These are phyloP conservation scores for Onychostoma macrolepis DNA, from an alignment of 2,113 vertebrate genomes.

Conservation along the genomic window DNA sequence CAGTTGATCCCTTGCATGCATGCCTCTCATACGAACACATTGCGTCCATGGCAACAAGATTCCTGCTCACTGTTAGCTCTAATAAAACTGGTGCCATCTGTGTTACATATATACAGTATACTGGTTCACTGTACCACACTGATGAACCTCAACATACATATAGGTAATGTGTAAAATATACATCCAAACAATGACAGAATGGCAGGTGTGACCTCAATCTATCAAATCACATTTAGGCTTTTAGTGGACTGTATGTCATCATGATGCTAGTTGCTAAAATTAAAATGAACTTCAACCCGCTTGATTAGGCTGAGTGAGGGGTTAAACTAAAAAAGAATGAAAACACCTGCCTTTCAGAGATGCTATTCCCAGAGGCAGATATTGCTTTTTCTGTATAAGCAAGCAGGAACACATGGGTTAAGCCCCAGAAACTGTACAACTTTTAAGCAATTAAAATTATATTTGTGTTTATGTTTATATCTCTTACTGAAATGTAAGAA, in stretches of 20 bases:
- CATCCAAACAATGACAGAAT: neutral
- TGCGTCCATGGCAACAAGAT: constrained; percentile 74
- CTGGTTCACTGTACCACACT: constrained; percentile 42
- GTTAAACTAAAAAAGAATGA: neutral
- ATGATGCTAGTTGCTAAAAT: neutral
- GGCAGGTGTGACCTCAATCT: neutral
- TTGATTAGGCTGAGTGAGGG: neutral
- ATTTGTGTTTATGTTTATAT: too few species aligned
- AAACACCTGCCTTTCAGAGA: neutral
- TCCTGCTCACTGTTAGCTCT: constrained; percentile 67
- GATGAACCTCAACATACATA: neutral
- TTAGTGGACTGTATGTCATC: neutral
- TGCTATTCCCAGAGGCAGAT: neutral
- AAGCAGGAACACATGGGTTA: neutral
- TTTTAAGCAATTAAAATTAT: neutral
- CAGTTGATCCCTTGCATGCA: constrained; percentile 74
- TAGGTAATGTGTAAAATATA: neutral
- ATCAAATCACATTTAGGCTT: neutral
- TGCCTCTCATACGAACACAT: constrained; percentile 73
- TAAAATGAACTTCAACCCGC: neutral
- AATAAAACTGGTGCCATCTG: constrained; percentile 70
- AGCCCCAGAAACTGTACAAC: neutral
- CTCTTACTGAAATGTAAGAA: too few species aligned
- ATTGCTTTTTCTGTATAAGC: neutral
- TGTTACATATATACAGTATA: constrained; percentile 18